phyloP scores from a whole-genome alignment of 1,140 invertebrate species.

The Drosophila ironensis region DNA sequence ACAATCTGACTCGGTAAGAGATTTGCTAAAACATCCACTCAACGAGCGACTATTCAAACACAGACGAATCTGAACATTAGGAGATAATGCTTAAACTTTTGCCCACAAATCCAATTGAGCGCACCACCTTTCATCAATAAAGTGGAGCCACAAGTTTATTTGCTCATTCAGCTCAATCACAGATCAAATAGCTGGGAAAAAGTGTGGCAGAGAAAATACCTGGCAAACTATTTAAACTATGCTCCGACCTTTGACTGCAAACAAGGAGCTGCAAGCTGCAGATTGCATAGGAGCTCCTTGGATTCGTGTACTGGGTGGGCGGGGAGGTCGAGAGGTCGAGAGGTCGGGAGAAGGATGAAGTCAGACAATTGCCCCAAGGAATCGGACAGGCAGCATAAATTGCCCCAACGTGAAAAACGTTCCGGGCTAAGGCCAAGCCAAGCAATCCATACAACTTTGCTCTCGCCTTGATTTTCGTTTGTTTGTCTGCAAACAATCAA shows the following conservation, averaged over 20 bases:
- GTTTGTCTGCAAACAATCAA: slow-evolving; percentile 71
- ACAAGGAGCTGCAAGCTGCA: slow-evolving; percentile 27
- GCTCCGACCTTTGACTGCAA: slow-evolving; percentile 67
- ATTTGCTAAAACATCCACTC: neutral
- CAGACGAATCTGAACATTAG: slow-evolving; percentile 3
- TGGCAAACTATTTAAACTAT: slow-evolving; percentile 76
- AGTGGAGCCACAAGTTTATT: slow-evolving; percentile 68
- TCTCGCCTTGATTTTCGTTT: slow-evolving; percentile 41
- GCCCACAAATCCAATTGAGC: slow-evolving; percentile 36
- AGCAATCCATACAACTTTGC: slow-evolving; percentile 32
- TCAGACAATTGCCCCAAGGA: slow-evolving; percentile 60
- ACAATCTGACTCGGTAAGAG: neutral
- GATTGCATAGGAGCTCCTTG: slow-evolving; percentile 17
- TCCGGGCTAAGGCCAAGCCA: slow-evolving; percentile 51
- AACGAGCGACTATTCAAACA: neutral
- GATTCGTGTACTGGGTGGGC: neutral
- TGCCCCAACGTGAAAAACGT: slow-evolving; percentile 41
- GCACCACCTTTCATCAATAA: slow-evolving; percentile 28
- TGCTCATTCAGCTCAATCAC: slow-evolving; percentile 77
- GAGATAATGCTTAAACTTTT: slow-evolving; percentile 20
- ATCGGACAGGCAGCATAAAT: slow-evolving; percentile 67
- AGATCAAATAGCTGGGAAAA: slow-evolving; percentile 73
- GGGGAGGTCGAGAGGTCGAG: too few relatives aligned
- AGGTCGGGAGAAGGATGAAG: slow-evolving; percentile 4
- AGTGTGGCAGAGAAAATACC: slow-evolving; percentile 67